A percentile compares a stretch with the other conserved stretches of the same genome.
Conservation (phyloP, 2,888 invertebrate species). For the Dynastes grantii region DNA sequence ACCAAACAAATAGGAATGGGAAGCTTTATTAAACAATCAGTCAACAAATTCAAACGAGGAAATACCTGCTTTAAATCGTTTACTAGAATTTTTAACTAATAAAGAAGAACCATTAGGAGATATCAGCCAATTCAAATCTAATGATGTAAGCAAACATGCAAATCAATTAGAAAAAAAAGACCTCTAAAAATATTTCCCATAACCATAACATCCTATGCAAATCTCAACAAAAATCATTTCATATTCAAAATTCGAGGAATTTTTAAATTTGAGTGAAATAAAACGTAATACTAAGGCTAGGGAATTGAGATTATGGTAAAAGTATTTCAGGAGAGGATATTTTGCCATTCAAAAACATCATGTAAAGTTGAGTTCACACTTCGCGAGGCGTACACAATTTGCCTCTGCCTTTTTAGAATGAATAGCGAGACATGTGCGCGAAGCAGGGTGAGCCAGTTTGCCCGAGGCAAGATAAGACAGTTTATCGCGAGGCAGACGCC, state of each 20-base stretch:
- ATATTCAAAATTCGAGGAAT: slow-evolving; percentile 20
- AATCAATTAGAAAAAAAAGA: not conserved
- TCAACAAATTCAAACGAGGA: not conserved
- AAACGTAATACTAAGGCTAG: slow-evolving; percentile 20
- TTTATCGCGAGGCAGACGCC: no score
- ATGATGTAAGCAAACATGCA: not conserved
- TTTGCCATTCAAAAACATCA: slow-evolving; percentile 32
- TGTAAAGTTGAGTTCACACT: not conserved
- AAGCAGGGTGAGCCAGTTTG: no score
- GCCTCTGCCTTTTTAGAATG: no score
- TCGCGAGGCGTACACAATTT: no score
- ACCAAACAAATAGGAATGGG: slow-evolving; percentile 31
- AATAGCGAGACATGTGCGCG: no score
- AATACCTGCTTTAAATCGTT: slow-evolving; percentile 19
- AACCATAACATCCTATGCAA: not conserved
- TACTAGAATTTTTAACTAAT: slow-evolving; percentile 30
- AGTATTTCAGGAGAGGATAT: slow-evolving; percentile 28
- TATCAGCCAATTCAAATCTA: not conserved
- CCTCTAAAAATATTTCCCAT: not conserved
- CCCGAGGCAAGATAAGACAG: no score
- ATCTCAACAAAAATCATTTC: slow-evolving; percentile 17
- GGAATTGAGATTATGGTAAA: slow-evolving; percentile 20
- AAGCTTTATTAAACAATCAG: not conserved
- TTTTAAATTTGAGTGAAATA: slow-evolving; percentile 3
- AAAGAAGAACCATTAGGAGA: not conserved